Base-by-base conservation (phyloP, 2,113 vertebrate genomes). In the Dinomys branickii region DNA sequence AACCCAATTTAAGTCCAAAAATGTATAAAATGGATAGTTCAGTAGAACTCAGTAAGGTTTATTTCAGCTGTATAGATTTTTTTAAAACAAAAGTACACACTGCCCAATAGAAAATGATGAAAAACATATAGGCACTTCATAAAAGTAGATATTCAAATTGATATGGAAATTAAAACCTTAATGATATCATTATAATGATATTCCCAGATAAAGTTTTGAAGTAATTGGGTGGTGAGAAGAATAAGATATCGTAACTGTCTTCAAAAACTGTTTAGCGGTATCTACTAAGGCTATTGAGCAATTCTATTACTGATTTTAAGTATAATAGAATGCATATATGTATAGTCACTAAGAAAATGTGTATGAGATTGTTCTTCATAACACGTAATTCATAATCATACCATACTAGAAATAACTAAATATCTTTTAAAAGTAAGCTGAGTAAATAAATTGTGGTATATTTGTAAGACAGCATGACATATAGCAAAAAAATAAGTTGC, bases 391-490 rank as follows among this genome's bases (percentile, higher is more conserved):
- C 58, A 59, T 80, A 69, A 78, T 87, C 65, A 16, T 19, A 38
- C 38, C 38, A 90, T 80, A 71, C 3, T 54, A 87, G 58, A 85
- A 96, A 88, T 67, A 94, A 77, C 26, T 26, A 90, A 87, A 85
- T 71, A 44, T 33, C 67, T 54, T 20, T 87, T 13, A 92, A 85
- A 88, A 94, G 4, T 69, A 58, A 63, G 44, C 22, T 83, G 38
- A 38, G n/a, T 82, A 86, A 88, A 89, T 91, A 82, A 56, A 41
- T 47, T n/a, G 22, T 65, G 22, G 58, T 33, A 1, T 81, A 67
- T 85, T 78, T 93, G 44, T 88, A 86, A 96, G 91, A 96, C 63
- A 44, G 12, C 17, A 78, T 75, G 81, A 54, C 24, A 78, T 50
- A 82, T 4, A n/a, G 24, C 24, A 73, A 65, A 52, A 28, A 93